Evolutionary conservation across 2,113 vertebrate species (phyloP).

Genomic region (Burhinus oedicnemus): DNA sequence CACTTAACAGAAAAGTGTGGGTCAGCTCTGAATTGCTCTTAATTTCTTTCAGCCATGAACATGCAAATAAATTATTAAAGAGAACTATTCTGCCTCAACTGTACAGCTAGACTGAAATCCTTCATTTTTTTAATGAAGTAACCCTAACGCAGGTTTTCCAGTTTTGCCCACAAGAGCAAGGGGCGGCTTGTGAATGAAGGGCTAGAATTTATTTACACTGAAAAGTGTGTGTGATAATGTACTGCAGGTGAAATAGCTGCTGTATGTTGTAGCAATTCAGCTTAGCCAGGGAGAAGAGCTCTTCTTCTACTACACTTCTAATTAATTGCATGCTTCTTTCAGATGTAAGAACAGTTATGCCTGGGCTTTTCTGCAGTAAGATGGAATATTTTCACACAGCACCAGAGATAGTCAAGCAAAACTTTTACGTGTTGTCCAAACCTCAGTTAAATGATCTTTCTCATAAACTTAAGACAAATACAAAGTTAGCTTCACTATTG

Average conservation of each 20-base stretch:
- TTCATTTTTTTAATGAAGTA: background rate
- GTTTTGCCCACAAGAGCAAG: background rate
- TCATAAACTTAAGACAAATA: background rate
- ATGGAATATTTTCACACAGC: background rate
- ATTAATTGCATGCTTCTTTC: background rate
- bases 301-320: background rate
- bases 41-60: background rate
- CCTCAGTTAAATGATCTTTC: background rate
- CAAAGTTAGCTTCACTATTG: background rate
- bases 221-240: background rate
- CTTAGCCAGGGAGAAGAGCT: background rate
- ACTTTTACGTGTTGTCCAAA: background rate
- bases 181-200: background rate
- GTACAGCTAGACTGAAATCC: background rate
- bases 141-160: background rate
- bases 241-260: background rate
- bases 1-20: background rate
- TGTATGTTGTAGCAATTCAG: background rate
- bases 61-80: background rate
- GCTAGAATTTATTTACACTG: background rate
- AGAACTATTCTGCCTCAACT: background rate
- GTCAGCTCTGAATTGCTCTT: background rate
- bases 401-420: background rate
- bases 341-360: background rate
- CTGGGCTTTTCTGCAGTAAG: background rate